phyloP scores from a whole-genome alignment of 2,888 invertebrate species.

The Pherbina coryleti region DNA sequence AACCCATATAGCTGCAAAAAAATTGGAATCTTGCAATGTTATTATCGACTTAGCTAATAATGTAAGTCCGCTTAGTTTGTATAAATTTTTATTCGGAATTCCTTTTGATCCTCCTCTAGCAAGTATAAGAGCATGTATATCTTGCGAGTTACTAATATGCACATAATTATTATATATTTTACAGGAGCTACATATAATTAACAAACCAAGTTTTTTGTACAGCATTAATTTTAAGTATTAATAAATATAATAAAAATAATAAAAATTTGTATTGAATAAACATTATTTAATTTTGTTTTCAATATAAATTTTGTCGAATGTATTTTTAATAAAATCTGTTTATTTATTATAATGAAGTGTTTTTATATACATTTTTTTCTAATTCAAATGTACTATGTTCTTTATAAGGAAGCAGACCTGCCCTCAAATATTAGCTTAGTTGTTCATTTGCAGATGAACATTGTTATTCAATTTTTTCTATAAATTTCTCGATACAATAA shows the following conservation, averaged over 20 bases:
- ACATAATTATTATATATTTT: not conserved
- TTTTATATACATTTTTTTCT: not conserved
- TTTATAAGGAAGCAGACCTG: no score
- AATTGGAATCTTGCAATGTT: constrained; percentile 71
- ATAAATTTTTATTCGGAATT: constrained; percentile 78
- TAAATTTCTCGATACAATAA: no score
- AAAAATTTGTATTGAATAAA: not conserved
- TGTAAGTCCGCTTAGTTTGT: constrained; percentile 72
- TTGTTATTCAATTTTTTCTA: no score
- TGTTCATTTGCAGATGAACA: no score
- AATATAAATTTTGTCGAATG: no score
- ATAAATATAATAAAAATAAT: not conserved
- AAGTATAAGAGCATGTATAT: constrained; percentile 73
- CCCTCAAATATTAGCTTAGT: no score
- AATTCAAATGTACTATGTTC: no score
- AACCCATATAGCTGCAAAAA: constrained; percentile 77
- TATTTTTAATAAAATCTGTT: not conserved
- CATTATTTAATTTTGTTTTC: not conserved
- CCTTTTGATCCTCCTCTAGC: constrained; percentile 84
- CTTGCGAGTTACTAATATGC: constrained; percentile 8
- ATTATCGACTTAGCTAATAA: constrained; percentile 73
- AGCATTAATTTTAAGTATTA: not conserved
- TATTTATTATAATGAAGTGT: not conserved
- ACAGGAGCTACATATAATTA: no score
- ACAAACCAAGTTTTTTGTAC: not conserved